phyloP scores from a whole-genome alignment of 2,113 vertebrate genomes.

The Xiphias gladius region DNA sequence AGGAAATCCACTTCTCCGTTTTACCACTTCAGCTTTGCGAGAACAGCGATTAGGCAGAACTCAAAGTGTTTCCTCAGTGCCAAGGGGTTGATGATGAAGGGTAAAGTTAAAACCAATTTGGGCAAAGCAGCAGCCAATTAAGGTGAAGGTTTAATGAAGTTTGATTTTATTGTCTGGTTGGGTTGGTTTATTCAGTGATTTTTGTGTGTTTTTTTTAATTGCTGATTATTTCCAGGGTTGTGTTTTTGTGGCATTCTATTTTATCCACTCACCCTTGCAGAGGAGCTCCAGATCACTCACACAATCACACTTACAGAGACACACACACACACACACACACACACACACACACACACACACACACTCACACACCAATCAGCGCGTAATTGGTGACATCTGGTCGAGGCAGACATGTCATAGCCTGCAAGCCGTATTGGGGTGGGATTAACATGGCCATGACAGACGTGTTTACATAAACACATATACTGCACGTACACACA shows the following conservation, averaged over 20 bases:
- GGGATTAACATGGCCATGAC: slow-evolving; percentile 46
- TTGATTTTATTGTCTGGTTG: slow-evolving; percentile 58
- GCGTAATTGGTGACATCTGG: slow-evolving; percentile 72
- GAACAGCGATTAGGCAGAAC: slow-evolving; percentile 47
- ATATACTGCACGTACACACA: slow-evolving; percentile 5
- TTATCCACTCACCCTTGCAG: slow-evolving; percentile 22
- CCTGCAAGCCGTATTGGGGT: slow-evolving; percentile 11
- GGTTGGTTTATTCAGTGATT: slow-evolving; percentile 35
- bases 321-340: slow-evolving; percentile 4
- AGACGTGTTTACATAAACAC: not conserved
- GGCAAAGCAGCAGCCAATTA: slow-evolving; percentile 41
- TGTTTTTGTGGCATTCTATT: slow-evolving; percentile 59
- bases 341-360: slow-evolving; percentile 19
- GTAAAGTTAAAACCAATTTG: slow-evolving; percentile 37
- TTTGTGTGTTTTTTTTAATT: slow-evolving; percentile 42
- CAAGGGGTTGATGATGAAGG: slow-evolving; percentile 40
- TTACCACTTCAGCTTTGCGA: slow-evolving; percentile 10
- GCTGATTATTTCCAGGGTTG: slow-evolving; percentile 48
- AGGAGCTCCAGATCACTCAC: slow-evolving; percentile 11
- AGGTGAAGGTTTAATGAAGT: slow-evolving; percentile 58
- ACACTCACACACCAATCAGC: slow-evolving; percentile 32
- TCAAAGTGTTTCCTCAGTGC: slow-evolving; percentile 40
- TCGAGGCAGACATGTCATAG: slow-evolving; percentile 42
- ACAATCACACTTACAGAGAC: not conserved
- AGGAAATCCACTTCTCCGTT: slow-evolving; percentile 29